Evolutionary conservation across 2,888 invertebrate species (phyloP), one percentile per base, ranked within the genome.

Genomic region (Cosmia trapezina): DNA sequence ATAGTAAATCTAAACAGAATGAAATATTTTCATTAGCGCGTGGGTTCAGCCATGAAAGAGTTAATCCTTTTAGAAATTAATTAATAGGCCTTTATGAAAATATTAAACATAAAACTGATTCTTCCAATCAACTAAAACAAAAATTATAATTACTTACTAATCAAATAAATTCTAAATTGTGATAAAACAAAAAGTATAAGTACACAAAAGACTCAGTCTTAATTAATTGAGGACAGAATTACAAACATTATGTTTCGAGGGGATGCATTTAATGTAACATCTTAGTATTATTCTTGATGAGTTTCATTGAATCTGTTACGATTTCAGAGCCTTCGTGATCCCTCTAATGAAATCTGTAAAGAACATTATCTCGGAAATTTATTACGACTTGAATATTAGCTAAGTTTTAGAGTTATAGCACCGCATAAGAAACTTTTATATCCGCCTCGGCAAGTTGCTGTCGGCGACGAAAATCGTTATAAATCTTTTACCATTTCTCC

Each of bases 351-450:
- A 91, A 91, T 91, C 88, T 88, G 84, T 83, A 88, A 89, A 88
- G 87, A 87, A 88, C 89, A 89, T 90, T 91, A 91, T 91, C 90
- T 88, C 73, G 65, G 83, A 87, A 91, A 92, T 92, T 92, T 93
- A 92, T 92, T 88, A 90, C 88, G 85, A 88, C 89, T 90, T 88
- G 89, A 92, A 92, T 91, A 92, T 92, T 91, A 91, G 91, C 89
- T 89, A 90, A 92, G 88, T 92, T 92, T 90, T 87, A 86, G 90
- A 91, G 89, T 92, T 91, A 90, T 89, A 89, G 89, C 86, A 85
- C 84, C 86, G 89, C 84, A 88, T 88, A 86, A 85, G 88, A 90
- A 91, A 90, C 89, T 91, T 90, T 89, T 88, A 86, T 88, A 86
- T 87, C 89, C 91, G 87, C 89, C 86, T 83, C 85, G 85, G 87